Evolutionary conservation across 2,888 invertebrate genomes (phyloP), one percentile per base, ranked within the genome.

Genomic region (Augochlorella aurata): DNA sequence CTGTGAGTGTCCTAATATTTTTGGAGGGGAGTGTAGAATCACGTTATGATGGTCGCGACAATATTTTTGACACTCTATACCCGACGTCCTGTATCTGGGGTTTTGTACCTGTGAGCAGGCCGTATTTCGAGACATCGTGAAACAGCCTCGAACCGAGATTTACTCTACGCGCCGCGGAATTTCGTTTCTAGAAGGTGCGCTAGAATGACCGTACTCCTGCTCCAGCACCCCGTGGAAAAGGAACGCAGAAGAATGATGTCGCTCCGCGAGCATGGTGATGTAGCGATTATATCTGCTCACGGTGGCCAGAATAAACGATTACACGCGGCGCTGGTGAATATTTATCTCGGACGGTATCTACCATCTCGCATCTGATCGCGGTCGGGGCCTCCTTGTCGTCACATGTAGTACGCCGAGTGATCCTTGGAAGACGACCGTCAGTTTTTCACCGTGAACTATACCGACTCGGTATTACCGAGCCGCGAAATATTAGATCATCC

Each of bases 241-340:
- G 68, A 72, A 81, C 63, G 67, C 18, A 21, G 77, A 77, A 74
- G 83, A 83, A 78, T 82, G 78, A 83, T 82, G 82, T 82, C 70
- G 83, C 84, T 74, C 77, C 79, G 71, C 83, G 79, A 79, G 74
- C 77, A 74, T 79, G 74, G 68, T 77, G 84, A 83, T 84, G 84
- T 84, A 83, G 77, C 83, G 84, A 84, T 84, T 84, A 80, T 83
- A 84, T 84, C 84, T 84, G 76, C 79, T 83, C 74, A 68, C 77
- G 77, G 79, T 79, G 84, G 79, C 80, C 76, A 77, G 84, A 83
- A 84, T 83, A 83, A 84, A 84, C 83, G 84, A 84, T 84, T 84
- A 84, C 84, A 84, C 83, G 72, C 83, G 79, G 76, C 74, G 77
- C 72, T 76, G 84, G 79, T 83, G 84, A 84, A 84, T 83, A 84